phyloP scores from a whole-genome alignment of 1,140 invertebrate genomes.

The Euborellia annulipes region DNA sequence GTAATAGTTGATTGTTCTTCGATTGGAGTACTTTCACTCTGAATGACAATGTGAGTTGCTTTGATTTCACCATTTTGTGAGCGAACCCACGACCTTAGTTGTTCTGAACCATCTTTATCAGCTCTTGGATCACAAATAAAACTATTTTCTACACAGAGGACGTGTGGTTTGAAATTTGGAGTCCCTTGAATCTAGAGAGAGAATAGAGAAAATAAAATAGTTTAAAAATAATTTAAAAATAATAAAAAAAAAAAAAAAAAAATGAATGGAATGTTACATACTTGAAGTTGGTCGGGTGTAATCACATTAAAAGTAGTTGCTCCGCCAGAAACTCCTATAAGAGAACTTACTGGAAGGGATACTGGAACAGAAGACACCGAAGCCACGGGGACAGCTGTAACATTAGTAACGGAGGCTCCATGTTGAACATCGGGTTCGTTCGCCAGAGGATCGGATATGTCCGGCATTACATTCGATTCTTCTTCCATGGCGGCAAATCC shows the following conservation, averaged over 20 bases:
- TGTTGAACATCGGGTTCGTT: conserved; percentile 34
- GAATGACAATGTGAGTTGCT: conserved; percentile 61
- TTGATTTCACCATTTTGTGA: conserved; percentile 47
- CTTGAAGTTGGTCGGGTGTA: conserved; percentile 60
- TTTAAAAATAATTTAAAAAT: background rate
- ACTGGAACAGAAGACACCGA: conserved; percentile 43
- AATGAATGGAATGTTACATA: conserved; percentile 13
- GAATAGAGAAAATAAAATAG: background rate
- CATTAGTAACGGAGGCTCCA: conserved; percentile 25
- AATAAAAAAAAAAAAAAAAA: background rate
- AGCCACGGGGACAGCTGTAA: conserved; percentile 25
- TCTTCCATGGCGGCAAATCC: conserved; percentile 31
- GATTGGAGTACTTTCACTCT: conserved; percentile 32
- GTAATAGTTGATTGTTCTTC: background rate
- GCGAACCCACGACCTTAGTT: conserved; percentile 23
- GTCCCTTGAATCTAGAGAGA: conserved; percentile 25
- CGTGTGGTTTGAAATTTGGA: conserved; percentile 50
- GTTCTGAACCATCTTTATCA: conserved; percentile 35
- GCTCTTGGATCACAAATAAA: conserved; percentile 43
- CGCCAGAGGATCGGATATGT: conserved; percentile 46
- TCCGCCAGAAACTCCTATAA: conserved; percentile 44
- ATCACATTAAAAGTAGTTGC: conserved; percentile 70
- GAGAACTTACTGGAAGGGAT: conserved; percentile 57
- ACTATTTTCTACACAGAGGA: conserved; percentile 66
- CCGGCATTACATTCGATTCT: conserved; percentile 47